These are phyloP conservation scores for Diceros bicornis DNA, from an alignment of 2,797 vertebrate genomes.

Conservation along the genomic window DNA sequence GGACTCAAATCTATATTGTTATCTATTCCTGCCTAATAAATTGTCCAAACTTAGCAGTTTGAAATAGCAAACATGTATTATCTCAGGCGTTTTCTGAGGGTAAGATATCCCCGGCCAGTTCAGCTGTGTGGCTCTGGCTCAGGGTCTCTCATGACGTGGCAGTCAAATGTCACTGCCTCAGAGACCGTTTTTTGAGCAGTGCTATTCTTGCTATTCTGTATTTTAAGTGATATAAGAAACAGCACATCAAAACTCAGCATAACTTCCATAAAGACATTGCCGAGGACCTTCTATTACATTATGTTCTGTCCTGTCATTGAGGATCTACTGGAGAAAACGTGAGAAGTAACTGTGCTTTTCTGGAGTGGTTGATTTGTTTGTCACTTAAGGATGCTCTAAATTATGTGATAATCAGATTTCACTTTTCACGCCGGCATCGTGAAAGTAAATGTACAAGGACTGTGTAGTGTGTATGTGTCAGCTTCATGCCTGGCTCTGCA, in stretches of 20 bases:
- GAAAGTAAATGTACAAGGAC: not conserved
- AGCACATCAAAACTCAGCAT: not conserved
- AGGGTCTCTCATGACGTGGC: not conserved
- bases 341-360: not conserved
- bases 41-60: not conserved
- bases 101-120: not conserved
- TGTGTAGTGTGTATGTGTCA: fast-evolving
- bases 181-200: not conserved
- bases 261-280: not conserved
- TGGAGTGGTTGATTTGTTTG: not conserved
- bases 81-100: not conserved
- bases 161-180: not conserved
- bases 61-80: not conserved
- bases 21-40: not conserved
- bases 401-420: not conserved
- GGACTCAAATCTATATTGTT: not conserved
- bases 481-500: not conserved
- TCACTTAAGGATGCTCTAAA: no score
- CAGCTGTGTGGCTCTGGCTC: not conserved
- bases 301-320: not conserved
- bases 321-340: not conserved
- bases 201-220: not conserved
- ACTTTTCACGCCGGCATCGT: not conserved
- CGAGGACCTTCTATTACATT: not conserved
- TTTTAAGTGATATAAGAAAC: not conserved